Evolutionary conservation across 2,797 vertebrate species (phyloP).

Genomic region (Spea hammondii): DNA sequence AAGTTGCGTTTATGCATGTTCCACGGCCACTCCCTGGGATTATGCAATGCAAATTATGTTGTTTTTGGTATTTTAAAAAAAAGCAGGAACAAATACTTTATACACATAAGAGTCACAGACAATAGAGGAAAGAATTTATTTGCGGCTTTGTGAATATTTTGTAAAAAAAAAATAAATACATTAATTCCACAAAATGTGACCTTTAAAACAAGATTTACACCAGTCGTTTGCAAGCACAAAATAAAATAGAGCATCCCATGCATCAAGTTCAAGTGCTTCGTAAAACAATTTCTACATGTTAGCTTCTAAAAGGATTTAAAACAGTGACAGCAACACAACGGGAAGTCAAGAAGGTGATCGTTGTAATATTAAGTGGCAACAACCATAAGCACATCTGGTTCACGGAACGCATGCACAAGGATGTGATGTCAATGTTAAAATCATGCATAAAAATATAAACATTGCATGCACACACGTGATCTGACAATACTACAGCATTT

Average conservation of each 20-base stretch:
- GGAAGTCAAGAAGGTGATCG: not conserved
- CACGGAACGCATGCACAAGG: not conserved
- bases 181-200: too few species aligned
- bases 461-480: not conserved
- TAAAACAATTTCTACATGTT: not conserved
- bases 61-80: too few species aligned
- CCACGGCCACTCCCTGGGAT: too few species aligned
- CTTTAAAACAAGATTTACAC: too few species aligned
- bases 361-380: not conserved
- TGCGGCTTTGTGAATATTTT: not conserved
- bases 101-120: not conserved
- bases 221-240: too few species aligned
- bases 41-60: too few species aligned
- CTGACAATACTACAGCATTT: not conserved
- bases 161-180: slow-evolving; percentile 5
- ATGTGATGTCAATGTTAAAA: not conserved
- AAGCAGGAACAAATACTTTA: too few species aligned
- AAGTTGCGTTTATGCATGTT: too few species aligned
- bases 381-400: not conserved
- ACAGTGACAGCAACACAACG: not conserved
- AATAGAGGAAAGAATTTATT: slow-evolving; percentile 5
- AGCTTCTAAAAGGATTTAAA: not conserved
- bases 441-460: not conserved
- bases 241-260: too few species aligned
- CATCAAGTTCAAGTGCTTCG: not conserved